Base-by-base conservation (phyloP, 1,140 invertebrate species). In the Zaprionus capensis region DNA sequence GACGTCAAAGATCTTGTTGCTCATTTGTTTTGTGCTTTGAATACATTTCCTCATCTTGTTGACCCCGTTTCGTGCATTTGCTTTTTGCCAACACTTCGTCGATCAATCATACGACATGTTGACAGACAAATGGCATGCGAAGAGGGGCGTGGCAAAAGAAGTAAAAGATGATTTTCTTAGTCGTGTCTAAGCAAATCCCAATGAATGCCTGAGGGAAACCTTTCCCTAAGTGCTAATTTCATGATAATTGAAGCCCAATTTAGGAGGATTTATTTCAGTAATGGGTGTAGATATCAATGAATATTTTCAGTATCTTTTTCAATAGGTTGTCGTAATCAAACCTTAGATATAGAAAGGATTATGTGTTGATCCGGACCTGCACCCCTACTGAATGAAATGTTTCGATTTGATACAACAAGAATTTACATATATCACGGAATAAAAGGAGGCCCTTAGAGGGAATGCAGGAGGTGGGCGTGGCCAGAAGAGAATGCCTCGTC, bases 21-120 rank as follows among this genome's bases (percentile, higher is more conserved):
- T 53, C 17, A 55, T 65, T 36, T 36, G 15, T 20, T 36, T 15
- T 17, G 26, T 28, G 22, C 24, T 67, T 44, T 56, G 28, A 20
- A 57, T 46, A n/a, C 55, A 31, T 58, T 68, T 58, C 36, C 20
- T 68, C 36, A 68, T 58, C 38, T 49, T 57, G 38, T 31, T 67
- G 36, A 41, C 51, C 64, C 49, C 20, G n/a, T 55, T 55, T 24
- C 14, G 5, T 17, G 9, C 11, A 17, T 46, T 28, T 53, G 31
- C 28, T 36, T 36, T 24, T 64, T 26, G 31, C 17, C 20, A 22
- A 24, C 46, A 9, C 20, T 51, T 51, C 46, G 46, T 51, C 20
- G 49, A 65, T 59, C 55, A 61, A 69, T 69, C 66, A 69, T 61
- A 46, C 66, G 44, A 53, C 20, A 61, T 69, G 66, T 24, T 59